A percentile compares a stretch with the other conserved stretches of the same genome.
phyloP scores from a whole-genome alignment of 1,140 invertebrate species.

The Theocolax elegans region DNA sequence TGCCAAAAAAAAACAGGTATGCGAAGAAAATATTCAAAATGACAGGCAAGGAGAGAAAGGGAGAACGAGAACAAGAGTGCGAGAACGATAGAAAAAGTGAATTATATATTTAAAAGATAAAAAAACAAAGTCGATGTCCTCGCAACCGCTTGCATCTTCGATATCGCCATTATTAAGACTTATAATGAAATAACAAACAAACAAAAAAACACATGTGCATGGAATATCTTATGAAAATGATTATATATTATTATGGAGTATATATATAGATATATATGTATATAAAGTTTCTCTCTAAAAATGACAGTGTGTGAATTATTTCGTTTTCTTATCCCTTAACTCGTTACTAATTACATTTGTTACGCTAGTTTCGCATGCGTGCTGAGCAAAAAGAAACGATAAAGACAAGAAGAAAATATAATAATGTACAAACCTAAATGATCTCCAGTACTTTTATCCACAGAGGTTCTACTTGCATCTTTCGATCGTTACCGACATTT shows the following conservation, averaged over 20 bases:
- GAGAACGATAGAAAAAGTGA: background rate
- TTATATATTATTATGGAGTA: conserved; percentile 51
- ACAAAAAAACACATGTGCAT: conserved; percentile 30
- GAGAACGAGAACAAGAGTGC: background rate
- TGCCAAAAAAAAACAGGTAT: background rate
- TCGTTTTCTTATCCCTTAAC: conserved; percentile 15
- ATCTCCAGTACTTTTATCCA: too few species aligned
- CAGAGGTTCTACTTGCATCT: too few species aligned
- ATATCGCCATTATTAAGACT: conserved; percentile 25
- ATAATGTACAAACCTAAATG: too few species aligned
- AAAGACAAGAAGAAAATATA: too few species aligned
- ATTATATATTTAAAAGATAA: background rate
- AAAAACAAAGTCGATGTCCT: conserved; percentile 12
- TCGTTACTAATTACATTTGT: too few species aligned
- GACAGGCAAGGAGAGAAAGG: background rate
- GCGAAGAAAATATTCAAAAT: too few species aligned
- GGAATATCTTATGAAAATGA: conserved; percentile 35
- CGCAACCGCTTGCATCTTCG: conserved; percentile 9
- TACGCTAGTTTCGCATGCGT: too few species aligned
- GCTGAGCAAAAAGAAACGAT: too few species aligned
- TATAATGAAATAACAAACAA: background rate
- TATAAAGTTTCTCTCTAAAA: conserved; percentile 46
- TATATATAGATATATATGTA: conserved; percentile 44
- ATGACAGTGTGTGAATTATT: conserved; percentile 11
- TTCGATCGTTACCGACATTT: too few species aligned